These are phyloP conservation scores for Andricus curvator DNA, from an alignment of 2,888 invertebrate species.

Conservation along the genomic window DNA sequence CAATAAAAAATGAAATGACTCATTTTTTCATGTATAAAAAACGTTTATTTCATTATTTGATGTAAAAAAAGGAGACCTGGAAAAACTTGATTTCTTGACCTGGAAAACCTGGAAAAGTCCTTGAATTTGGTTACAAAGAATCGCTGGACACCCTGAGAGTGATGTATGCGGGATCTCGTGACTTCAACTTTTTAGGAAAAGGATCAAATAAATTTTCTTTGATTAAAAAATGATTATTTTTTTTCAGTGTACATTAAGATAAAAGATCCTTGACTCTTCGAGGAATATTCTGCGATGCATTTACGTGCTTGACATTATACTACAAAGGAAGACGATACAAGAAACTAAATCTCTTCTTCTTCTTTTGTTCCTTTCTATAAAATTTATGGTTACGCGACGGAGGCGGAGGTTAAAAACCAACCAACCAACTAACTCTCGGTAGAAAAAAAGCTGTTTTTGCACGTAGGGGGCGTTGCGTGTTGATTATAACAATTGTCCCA, in stretches of 20 bases:
- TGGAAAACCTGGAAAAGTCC: no score
- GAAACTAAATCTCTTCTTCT: conserved; percentile 35
- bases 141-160: no score
- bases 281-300: conserved; percentile 7
- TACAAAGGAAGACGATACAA: conserved; percentile 22
- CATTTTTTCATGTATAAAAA: no score
- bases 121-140: no score
- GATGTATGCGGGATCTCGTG: no score
- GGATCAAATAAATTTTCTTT: no score
- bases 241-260: background rate
- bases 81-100: no score
- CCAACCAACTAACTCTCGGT: background rate
- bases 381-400: conserved; percentile 28
- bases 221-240: no score
- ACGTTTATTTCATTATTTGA: no score
- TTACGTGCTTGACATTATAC: conserved; percentile 37
- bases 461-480: conserved; percentile 15
- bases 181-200: no score
- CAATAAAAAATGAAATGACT: no score
- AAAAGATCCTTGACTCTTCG: conserved; percentile 1
- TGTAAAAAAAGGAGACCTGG: no score
- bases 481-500: conserved; percentile 38
- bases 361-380: conserved; percentile 31
- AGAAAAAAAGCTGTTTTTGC: conserved; percentile 27
- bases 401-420: background rate